Base-by-base conservation (phyloP, 2,888 invertebrate species). In the Lochmaea crataegi region DNA sequence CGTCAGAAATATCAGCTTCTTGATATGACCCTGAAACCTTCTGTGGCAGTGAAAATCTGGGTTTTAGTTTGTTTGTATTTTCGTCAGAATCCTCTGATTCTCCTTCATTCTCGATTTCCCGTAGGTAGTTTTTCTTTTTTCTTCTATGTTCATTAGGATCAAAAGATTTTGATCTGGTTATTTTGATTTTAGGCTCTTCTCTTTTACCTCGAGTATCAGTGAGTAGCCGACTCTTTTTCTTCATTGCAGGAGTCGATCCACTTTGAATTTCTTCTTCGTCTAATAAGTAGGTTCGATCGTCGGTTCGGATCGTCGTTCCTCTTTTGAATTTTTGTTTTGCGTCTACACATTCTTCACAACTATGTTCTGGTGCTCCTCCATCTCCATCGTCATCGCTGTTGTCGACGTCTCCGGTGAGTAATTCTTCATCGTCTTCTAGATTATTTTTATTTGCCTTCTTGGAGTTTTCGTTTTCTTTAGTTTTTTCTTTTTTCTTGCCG, bases 251-350 rank as follows among this genome's bases (percentile, higher is more conserved):
- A 2, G 61, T 63, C 6, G 61, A 63, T 10, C 42, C 61, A 7
- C n/a, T n/a, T 63, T n/a, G 41, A 18, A 18, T 4, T 16, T 63
- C 61, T 63, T 63, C 42, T 16, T 63, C 61, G 41, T 63, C 61
- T 14, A 63, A 42, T 42, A 63, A 18, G n/a, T 7, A 42, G 9
- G 6, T 5, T 63, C 41, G n/a, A 18, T 63, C 53, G 2, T 53
- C 18, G 10, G 16, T 10, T 4, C 53, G n/a, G n/a, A n/a, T n/a
- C n/a, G n/a, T 53, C 9, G 18, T 53, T 16, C 18, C 16, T 53
- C 10, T 18, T 16, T 18, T 53, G n/a, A 53, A n/a, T 18, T 53
- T 53, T 53, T 9, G 16, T 53, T 53, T 53, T 7, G 51, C 7
- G 9, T 53, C 10, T 1, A 16, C 16, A 16, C 4, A 16, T 16